Percentiles rank a stretch among this genome's conserved stretches.
Conservation (phyloP, 2,797 vertebrate species). For the Melanotaenia boesemani region DNA sequence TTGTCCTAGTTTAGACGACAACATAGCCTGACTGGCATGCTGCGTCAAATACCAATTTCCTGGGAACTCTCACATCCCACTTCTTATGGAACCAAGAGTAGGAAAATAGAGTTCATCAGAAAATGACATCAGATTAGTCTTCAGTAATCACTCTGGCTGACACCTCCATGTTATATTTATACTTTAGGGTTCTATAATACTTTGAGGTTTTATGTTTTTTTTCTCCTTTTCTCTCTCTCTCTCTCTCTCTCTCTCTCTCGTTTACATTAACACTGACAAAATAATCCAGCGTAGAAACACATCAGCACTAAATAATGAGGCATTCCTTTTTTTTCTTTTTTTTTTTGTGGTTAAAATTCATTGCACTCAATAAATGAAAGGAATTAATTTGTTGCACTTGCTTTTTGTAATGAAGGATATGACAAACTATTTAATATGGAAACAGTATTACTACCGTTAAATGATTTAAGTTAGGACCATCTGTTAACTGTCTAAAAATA, state of each 20-base stretch:
- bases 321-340: background rate
- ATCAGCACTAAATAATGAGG: no score
- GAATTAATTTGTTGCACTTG: no score
- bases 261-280: no score
- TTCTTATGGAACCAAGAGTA: slow-evolving; percentile 46
- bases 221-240: background rate
- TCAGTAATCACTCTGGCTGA: slow-evolving; percentile 45
- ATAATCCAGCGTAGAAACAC: no score
- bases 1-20: slow-evolving; percentile 76
- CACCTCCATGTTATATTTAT: slow-evolving; percentile 29
- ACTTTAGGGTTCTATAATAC: slow-evolving; percentile 19
- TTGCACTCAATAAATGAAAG: no score
- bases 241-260: no score
- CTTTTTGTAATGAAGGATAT: no score
- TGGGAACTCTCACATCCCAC: slow-evolving; percentile 69
- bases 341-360: no score
- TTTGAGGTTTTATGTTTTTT: background rate
- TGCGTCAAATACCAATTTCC: slow-evolving; percentile 73
- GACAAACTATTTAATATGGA: no score
- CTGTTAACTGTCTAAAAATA: no score
- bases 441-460: no score
- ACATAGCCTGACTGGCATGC: slow-evolving; percentile 68
- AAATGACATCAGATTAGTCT: slow-evolving; percentile 50
- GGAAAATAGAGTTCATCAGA: slow-evolving; percentile 60
- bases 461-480: no score